A percentile compares a stretch with the other conserved stretches of the same genome.
phyloP scores from a whole-genome alignment of 1,140 invertebrate species.

The Cotesia typhae region DNA sequence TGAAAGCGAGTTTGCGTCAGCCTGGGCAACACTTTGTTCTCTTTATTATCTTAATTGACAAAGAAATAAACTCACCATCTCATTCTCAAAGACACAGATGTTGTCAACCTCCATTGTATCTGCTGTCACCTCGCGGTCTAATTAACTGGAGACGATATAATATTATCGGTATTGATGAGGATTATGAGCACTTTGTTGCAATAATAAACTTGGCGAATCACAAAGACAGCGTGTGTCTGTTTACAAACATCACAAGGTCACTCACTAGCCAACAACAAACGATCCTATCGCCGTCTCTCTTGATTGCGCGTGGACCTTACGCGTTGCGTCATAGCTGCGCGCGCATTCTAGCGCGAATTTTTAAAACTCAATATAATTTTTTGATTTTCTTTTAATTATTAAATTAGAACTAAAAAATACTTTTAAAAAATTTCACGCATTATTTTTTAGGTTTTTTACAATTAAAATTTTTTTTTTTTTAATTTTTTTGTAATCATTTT shows the following conservation, averaged over 20 bases:
- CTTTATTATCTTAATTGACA: constrained; percentile 18
- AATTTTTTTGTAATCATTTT: too few species aligned
- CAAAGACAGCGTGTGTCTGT: constrained; percentile 62
- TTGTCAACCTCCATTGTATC: constrained; percentile 56
- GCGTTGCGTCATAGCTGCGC: not conserved
- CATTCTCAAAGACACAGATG: constrained; percentile 58
- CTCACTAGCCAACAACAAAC: constrained; percentile 25
- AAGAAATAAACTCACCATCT: constrained; percentile 55
- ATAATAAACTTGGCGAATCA: constrained; percentile 19
- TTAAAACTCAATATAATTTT: too few species aligned
- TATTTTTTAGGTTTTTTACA: too few species aligned
- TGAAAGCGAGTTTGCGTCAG: constrained; percentile 43
- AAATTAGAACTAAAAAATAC: too few species aligned
- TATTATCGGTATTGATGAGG: not conserved
- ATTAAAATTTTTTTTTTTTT: too few species aligned
- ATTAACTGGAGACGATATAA: not conserved
- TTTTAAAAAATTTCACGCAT: too few species aligned
- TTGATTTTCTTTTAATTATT: too few species aligned
- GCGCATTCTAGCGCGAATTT: too few species aligned
- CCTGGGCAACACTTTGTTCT: constrained; percentile 43
- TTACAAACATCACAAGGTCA: constrained; percentile 66
- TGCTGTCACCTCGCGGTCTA: too few species aligned
- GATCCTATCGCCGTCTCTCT: too few species aligned
- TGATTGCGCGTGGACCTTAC: too few species aligned
- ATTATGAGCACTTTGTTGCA: constrained; percentile 20